A percentile compares a stretch with the other conserved stretches of the same genome.
These are phyloP conservation scores for Lates japonicus DNA, from an alignment of 2,797 vertebrate species.

Conservation along the genomic window DNA sequence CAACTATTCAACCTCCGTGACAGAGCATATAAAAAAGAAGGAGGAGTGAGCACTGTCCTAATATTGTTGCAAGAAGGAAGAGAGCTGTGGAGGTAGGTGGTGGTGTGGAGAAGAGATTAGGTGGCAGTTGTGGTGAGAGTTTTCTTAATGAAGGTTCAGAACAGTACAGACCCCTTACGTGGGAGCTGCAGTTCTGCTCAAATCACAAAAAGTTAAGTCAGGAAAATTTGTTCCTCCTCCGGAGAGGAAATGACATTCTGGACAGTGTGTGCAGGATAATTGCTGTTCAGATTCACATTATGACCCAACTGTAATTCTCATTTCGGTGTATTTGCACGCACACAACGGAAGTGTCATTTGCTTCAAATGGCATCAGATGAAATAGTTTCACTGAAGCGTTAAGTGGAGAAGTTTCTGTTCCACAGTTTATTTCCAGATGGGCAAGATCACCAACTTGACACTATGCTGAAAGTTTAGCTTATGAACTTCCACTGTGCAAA, in stretches of 20 bases:
- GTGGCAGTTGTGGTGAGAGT: conserved; percentile 58
- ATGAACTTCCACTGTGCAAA: neutral
- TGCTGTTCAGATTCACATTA: conserved; percentile 34
- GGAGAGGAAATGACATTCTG: conserved; percentile 38
- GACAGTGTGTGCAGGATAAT: conserved; percentile 32
- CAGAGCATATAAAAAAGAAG: conserved; percentile 36
- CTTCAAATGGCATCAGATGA: conserved; percentile 13
- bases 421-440: neutral
- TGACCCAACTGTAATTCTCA: conserved; percentile 13
- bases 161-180: conserved; percentile 39
- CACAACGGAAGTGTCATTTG: neutral
- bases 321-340: neutral
- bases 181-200: conserved; percentile 56
- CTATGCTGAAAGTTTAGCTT: neutral
- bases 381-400: conserved; percentile 8
- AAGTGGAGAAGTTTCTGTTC: conserved; percentile 2
- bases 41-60: conserved; percentile 36
- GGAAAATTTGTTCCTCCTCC: conserved; percentile 47
- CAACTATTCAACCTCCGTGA: conserved; percentile 39
- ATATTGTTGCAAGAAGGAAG: conserved; percentile 47
- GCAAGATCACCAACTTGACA: neutral
- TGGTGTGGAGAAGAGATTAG: conserved; percentile 57
- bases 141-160: conserved; percentile 70
- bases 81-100: conserved; percentile 51
- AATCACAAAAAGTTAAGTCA: conserved; percentile 36